Percentiles rank a stretch among this genome's conserved stretches.
Evolutionary conservation across 2,888 invertebrate species (phyloP).

Genomic region (Philonicus albiceps): DNA sequence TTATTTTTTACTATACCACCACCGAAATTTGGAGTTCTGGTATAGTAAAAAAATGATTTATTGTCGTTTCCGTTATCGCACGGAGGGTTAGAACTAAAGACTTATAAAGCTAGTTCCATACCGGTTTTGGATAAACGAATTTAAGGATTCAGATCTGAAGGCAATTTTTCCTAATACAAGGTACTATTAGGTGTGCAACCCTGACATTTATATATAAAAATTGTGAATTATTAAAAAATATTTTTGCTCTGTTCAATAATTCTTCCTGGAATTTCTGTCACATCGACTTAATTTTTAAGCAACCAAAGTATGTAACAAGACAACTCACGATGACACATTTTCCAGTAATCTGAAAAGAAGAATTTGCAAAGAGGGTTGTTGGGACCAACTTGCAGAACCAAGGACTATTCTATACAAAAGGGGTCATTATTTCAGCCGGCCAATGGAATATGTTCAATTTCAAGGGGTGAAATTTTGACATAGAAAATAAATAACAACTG

Average conservation of each 20-base stretch:
- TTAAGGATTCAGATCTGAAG: too few relatives aligned
- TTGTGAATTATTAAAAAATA: not conserved
- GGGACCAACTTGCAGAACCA: not conserved
- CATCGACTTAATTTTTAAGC: not conserved
- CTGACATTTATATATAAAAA: too few relatives aligned
- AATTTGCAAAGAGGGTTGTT: not conserved
- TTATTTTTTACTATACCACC: too few relatives aligned
- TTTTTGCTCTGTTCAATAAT: not conserved
- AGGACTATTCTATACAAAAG: not conserved
- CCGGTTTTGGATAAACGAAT: too few relatives aligned
- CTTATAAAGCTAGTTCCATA: too few relatives aligned
- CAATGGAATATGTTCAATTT: not conserved
- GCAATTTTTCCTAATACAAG: too few relatives aligned
- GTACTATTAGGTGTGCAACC: too few relatives aligned
- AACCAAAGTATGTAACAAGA: not conserved
- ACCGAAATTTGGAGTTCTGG: too few relatives aligned
- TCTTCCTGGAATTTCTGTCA: not conserved
- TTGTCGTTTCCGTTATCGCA: too few relatives aligned
- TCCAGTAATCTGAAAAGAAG: not conserved
- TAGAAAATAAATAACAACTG: not conserved
- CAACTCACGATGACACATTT: not conserved
- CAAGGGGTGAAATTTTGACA: conserved; percentile 20
- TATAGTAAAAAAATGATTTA: too few relatives aligned
- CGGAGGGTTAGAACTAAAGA: too few relatives aligned
- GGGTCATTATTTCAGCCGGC: not conserved